Conservation (phyloP, 2,888 invertebrate genomes). For the Mythimna pallens region DNA sequence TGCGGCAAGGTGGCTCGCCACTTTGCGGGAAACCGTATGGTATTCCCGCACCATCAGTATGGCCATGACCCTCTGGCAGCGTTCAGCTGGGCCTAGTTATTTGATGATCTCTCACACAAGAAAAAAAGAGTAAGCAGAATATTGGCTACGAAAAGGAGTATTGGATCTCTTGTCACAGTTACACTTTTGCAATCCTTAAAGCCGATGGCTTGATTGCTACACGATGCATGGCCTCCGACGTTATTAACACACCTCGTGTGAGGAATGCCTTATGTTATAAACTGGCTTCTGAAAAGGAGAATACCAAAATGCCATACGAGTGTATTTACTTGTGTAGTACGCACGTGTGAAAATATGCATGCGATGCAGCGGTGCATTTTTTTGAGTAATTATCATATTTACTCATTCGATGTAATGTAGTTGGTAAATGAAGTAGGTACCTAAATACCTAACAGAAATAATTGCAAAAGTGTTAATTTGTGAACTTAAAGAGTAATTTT, state of each 20-base stretch:
- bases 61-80: too few relatives aligned
- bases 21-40: too few relatives aligned
- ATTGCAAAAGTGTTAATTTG: too few relatives aligned
- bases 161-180: slow-evolving; percentile 23
- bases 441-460: too few relatives aligned
- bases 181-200: slow-evolving; percentile 47
- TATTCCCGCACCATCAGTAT: too few relatives aligned
- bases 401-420: too few relatives aligned
- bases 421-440: too few relatives aligned
- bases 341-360: slow-evolving; percentile 7
- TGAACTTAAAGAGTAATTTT: too few relatives aligned
- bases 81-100: too few relatives aligned
- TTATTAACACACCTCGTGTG: slow-evolving; percentile 31
- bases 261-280: slow-evolving; percentile 4
- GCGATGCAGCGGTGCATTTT: background rate
- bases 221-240: slow-evolving; percentile 26
- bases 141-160: slow-evolving; percentile 5
- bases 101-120: too few relatives aligned
- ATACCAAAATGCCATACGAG: slow-evolving; percentile 14
- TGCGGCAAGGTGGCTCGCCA: too few relatives aligned
- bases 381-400: slow-evolving; percentile 6
- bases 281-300: slow-evolving; percentile 19
- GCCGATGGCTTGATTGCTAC: slow-evolving; percentile 35
- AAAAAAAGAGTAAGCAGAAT: background rate
- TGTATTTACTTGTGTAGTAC: background rate